Conservation (phyloP, 2,888 invertebrate genomes). For the Herminia tarsipennalis region DNA sequence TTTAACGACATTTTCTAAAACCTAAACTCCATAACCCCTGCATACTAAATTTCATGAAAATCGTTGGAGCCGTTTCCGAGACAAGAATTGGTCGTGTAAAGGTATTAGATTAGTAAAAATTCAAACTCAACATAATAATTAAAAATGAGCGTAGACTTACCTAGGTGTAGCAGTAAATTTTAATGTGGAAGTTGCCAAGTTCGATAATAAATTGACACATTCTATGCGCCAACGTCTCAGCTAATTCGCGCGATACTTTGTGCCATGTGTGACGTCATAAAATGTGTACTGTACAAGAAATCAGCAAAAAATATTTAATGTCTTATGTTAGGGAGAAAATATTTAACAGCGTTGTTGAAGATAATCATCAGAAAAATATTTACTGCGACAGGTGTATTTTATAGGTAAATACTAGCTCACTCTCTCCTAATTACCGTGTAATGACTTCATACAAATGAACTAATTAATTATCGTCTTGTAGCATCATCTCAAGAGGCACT, state of each 20-base stretch:
- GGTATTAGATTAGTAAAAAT: too few relatives aligned
- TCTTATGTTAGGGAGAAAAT: too few relatives aligned
- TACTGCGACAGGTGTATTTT: conserved; percentile 2
- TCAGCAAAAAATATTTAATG: conserved; percentile 17
- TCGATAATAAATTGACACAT: conserved; percentile 34
- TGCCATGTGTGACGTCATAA: conserved; percentile 26
- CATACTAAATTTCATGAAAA: too few relatives aligned
- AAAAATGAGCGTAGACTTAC: too few relatives aligned
- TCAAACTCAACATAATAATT: too few relatives aligned
- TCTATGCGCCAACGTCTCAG: conserved; percentile 16
- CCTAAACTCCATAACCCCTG: too few relatives aligned
- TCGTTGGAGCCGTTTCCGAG: too few relatives aligned
- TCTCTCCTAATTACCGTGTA: background rate
- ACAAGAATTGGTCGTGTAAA: too few relatives aligned
- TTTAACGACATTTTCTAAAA: too few relatives aligned
- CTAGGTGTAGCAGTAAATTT: conserved; percentile 19
- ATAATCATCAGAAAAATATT: too few relatives aligned
- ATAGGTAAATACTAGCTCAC: background rate
- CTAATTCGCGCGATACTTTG: conserved; percentile 15
- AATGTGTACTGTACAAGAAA: conserved; percentile 8
- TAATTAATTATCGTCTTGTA: background rate
- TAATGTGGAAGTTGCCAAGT: conserved; percentile 31
- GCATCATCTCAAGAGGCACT: background rate
- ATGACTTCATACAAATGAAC: background rate
- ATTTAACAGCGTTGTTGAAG: too few relatives aligned